Percentiles rank a stretch among this genome's conserved stretches.
These are phyloP conservation scores for Pristionchus japonicus DNA, from an alignment of 2,888 invertebrate genomes.

Conservation along the genomic window DNA sequence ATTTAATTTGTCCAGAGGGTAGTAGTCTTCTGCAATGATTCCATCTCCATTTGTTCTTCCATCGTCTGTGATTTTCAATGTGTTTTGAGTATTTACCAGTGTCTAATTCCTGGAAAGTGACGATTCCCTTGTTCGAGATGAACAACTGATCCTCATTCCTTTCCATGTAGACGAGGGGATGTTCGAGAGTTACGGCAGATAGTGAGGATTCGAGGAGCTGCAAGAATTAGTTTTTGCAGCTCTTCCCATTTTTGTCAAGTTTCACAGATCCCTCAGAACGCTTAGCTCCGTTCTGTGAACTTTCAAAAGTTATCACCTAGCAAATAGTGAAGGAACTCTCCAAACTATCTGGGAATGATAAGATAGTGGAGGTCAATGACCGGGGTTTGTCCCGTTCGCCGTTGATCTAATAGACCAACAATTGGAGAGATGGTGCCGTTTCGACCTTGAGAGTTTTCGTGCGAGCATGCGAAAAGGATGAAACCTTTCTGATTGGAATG, in stretches of 20 bases:
- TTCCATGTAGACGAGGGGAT: constrained; percentile 64
- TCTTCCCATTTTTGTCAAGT: too few relatives aligned
- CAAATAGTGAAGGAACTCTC: constrained; percentile 4
- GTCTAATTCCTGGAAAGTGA: constrained; percentile 60
- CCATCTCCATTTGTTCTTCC: not conserved
- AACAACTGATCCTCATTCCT: constrained; percentile 59
- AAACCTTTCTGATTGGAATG: too few relatives aligned
- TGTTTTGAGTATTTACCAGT: constrained; percentile 49
- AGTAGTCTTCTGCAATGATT: constrained; percentile 41
- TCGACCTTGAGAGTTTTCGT: not conserved
- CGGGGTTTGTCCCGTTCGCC: not conserved
- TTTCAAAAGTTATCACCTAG: not conserved
- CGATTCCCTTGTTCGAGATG: constrained; percentile 67
- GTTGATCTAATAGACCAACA: not conserved
- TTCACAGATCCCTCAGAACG: too few relatives aligned
- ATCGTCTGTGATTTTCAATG: not conserved
- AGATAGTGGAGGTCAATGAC: constrained; percentile 23
- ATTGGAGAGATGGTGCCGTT: not conserved
- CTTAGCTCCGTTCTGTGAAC: not conserved
- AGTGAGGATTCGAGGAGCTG: not conserved
- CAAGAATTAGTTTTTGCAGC: not conserved
- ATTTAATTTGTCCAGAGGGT: constrained; percentile 51
- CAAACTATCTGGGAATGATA: constrained; percentile 16
- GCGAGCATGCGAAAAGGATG: not conserved
- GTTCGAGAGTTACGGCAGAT: constrained; percentile 55